These are phyloP conservation scores for Nemotelus nigrinus DNA, from an alignment of 2,888 invertebrate species.

Conservation along the genomic window DNA sequence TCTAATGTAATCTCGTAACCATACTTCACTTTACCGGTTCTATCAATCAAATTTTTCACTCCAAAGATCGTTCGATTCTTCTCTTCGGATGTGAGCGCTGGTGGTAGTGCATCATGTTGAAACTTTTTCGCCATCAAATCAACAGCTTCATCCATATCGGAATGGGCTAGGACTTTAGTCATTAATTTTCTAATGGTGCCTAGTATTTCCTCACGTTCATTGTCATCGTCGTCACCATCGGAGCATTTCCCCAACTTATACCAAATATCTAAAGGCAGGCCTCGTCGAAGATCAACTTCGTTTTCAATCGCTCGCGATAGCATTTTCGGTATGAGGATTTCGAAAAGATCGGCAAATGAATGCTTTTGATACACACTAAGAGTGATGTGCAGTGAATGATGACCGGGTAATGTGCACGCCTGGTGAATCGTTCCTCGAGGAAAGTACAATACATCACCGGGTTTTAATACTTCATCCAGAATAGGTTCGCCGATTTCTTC, in stretches of 20 bases:
- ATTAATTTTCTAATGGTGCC: constrained; percentile 69
- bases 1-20: constrained; percentile 64
- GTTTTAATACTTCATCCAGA: constrained; percentile 79
- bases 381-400: constrained; percentile 94
- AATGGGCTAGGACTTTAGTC: constrained; percentile 69
- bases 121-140: constrained; percentile 88
- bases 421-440: constrained; percentile 91
- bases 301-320: constrained; percentile 76
- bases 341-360: constrained; percentile 88
- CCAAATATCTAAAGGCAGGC: constrained; percentile 83
- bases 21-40: constrained; percentile 66
- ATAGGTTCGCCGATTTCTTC: constrained; percentile 82
- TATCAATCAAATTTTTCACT: constrained; percentile 75
- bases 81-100: constrained; percentile 76
- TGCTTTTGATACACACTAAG: constrained; percentile 92
- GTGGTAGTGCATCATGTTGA: constrained; percentile 89
- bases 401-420: constrained; percentile 78
- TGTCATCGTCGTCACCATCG: constrained; percentile 62
- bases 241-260: constrained; percentile 77
- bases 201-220: constrained; percentile 67
- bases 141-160: constrained; percentile 78
- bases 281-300: constrained; percentile 77
- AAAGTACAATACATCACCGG: constrained; percentile 93
- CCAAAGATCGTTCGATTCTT: constrained; percentile 75
- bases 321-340: constrained; percentile 80